Evolutionary conservation across 2,113 vertebrate species (phyloP).

Genomic region (Equus quagga): DNA sequence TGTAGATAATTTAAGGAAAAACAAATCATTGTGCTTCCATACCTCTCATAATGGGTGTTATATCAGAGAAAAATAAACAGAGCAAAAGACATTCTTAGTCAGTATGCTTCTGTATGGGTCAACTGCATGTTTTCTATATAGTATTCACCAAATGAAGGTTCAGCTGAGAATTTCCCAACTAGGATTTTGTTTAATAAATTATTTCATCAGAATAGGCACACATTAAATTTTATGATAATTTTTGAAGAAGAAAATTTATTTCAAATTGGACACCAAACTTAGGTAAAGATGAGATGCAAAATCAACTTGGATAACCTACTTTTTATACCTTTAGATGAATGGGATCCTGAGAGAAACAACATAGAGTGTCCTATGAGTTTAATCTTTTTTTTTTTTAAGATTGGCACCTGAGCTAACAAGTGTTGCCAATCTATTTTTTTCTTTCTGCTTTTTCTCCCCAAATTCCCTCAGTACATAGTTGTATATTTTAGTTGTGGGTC

Average conservation of each 20-base stretch:
- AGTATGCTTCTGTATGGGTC: rapidly evolving
- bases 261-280: neutral
- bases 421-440: too few relatives aligned
- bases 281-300: neutral
- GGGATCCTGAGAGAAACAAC: neutral
- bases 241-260: neutral
- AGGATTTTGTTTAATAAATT: neutral
- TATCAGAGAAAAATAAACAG: neutral
- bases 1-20: rapidly evolving
- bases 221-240: neutral
- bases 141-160: neutral
- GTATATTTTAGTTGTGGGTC: too few relatives aligned
- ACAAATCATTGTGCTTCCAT: too few relatives aligned
- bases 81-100: neutral
- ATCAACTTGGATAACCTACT: rapidly evolving
- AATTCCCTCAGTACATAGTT: too few relatives aligned
- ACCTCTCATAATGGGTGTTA: rapidly evolving
- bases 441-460: too few relatives aligned
- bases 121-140: neutral
- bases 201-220: neutral
- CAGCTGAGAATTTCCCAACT: neutral
- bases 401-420: too few relatives aligned
- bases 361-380: too few relatives aligned
- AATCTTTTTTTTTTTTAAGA: too few relatives aligned
- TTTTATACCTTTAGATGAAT: neutral